A percentile compares a stretch with the other conserved stretches of the same genome.
phyloP scores from a whole-genome alignment of 2,113 vertebrate genomes.

The Sarotherodon lohbergeri region DNA sequence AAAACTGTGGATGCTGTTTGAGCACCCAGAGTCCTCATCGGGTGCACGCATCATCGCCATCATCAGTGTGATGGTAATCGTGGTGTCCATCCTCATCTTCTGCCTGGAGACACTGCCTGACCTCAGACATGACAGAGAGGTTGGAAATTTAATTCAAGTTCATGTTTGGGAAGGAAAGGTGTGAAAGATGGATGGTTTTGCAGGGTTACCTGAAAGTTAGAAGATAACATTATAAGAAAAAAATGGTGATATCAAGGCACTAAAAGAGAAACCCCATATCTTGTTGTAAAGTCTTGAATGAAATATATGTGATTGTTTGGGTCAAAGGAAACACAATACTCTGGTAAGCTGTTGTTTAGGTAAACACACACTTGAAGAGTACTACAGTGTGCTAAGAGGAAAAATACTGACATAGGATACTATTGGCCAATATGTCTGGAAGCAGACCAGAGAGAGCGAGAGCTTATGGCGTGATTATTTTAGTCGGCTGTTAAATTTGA shows the following conservation, averaged over 20 bases:
- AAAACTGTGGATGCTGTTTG: conserved; percentile 87
- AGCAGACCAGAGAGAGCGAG: conserved; percentile 9
- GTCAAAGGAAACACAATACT: conserved; percentile 24
- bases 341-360: conserved; percentile 40
- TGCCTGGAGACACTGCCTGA: conserved; percentile 91
- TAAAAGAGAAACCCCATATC: neutral
- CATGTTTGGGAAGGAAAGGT: neutral
- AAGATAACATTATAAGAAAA: neutral
- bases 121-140: conserved; percentile 81
- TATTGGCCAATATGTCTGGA: conserved; percentile 31
- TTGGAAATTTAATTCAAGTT: conserved; percentile 52
- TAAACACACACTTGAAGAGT: conserved; percentile 42
- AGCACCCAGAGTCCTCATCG: conserved; percentile 88
- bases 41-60: conserved; percentile 86
- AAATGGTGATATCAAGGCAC: neutral
- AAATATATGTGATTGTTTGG: conserved; percentile 1
- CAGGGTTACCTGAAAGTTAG: neutral
- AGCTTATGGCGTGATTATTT: conserved; percentile 56
- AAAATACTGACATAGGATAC: conserved; percentile 45
- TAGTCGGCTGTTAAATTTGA: conserved; percentile 63
- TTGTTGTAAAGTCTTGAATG: neutral
- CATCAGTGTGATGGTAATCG: conserved; percentile 89
- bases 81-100: conserved; percentile 92
- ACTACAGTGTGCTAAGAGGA: conserved; percentile 45
- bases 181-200: neutral